Conservation (phyloP, 2,888 invertebrate species). For the Dryobota labecula region DNA sequence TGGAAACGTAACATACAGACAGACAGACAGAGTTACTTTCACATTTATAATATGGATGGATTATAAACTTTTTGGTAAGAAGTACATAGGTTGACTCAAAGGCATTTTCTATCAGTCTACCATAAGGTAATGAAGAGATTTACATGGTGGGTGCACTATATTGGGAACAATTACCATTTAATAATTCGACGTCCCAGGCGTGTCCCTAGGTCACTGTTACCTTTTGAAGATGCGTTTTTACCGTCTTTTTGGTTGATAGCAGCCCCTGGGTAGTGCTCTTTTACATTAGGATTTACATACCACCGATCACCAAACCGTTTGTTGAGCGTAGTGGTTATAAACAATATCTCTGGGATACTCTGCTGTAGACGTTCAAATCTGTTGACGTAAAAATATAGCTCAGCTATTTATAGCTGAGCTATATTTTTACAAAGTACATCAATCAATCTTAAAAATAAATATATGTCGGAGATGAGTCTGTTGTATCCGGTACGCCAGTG, state of each 20-base stretch:
- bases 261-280: not conserved
- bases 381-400: too few relatives aligned
- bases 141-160: not conserved
- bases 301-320: not conserved
- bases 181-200: not conserved
- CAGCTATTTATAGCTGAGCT: too few relatives aligned
- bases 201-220: not conserved
- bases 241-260: not conserved
- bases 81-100: not conserved
- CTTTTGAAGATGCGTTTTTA: not conserved
- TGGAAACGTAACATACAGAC: too few relatives aligned
- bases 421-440: conserved; percentile 31
- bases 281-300: not conserved
- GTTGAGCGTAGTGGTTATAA: not conserved
- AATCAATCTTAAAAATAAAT: too few relatives aligned
- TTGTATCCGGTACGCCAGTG: too few relatives aligned
- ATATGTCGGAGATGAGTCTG: too few relatives aligned
- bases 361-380: not conserved
- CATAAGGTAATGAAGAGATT: not conserved
- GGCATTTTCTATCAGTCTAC: not conserved
- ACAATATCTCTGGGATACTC: not conserved
- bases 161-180: not conserved
- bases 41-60: too few relatives aligned
- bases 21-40: too few relatives aligned
- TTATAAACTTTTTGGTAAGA: not conserved